Evolutionary conservation across 2,797 vertebrate genomes (phyloP).

Genomic region (Ara ararauna): DNA sequence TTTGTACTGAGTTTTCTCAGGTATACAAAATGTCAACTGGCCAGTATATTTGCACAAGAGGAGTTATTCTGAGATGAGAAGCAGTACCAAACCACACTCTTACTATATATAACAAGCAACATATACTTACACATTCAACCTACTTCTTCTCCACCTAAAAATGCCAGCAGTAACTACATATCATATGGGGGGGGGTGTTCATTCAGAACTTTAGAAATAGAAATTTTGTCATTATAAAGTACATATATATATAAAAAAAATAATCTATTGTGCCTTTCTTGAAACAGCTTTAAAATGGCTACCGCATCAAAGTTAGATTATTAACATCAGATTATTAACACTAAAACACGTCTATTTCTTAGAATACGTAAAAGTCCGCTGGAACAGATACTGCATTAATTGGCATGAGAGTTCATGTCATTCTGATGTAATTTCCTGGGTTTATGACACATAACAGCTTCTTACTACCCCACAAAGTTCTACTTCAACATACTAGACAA

Average conservation of each 20-base stretch:
- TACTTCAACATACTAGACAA: background rate
- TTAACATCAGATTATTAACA: background rate
- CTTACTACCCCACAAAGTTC: background rate
- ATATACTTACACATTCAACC: background rate
- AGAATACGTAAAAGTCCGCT: background rate
- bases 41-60: background rate
- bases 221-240: background rate
- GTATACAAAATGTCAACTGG: background rate
- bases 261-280: background rate
- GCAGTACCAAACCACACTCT: background rate
- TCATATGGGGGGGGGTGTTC: fast-evolving
- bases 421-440: background rate
- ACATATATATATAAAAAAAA: background rate
- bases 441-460: background rate
- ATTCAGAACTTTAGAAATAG: background rate
- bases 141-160: background rate
- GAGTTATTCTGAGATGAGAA: background rate
- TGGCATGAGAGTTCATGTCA: background rate
- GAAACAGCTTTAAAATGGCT: background rate
- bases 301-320: background rate
- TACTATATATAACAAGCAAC: background rate
- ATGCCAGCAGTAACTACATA: background rate
- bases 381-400: background rate
- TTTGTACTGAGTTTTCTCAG: background rate
- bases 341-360: background rate